Conservation (phyloP, 2,888 invertebrate species). For the Priocnemis perturbator region DNA sequence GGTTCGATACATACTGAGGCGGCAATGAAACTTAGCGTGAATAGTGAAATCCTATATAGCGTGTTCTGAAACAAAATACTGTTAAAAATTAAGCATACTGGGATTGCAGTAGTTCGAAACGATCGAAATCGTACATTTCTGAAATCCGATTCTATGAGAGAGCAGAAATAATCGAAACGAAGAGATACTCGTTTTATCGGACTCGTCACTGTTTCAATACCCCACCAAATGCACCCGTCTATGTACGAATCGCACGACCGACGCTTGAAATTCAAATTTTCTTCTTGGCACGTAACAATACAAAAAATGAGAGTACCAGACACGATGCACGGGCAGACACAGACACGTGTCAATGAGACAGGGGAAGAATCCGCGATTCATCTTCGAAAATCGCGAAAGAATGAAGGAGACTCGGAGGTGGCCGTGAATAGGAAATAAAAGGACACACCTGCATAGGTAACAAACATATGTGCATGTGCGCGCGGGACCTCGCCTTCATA, state of each 20-base stretch:
- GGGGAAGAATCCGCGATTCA: conserved; percentile 3
- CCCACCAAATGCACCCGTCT: neutral
- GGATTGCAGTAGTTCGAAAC: too few relatives aligned
- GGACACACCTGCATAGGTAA: too few relatives aligned
- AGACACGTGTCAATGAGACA: conserved; percentile 23
- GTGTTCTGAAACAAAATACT: too few relatives aligned
- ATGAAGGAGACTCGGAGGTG: neutral
- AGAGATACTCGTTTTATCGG: too few relatives aligned
- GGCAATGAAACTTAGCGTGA: neutral
- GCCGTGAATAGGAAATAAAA: too few relatives aligned
- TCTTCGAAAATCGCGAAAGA: conserved; percentile 1
- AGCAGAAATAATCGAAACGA: too few relatives aligned
- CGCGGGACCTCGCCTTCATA: too few relatives aligned
- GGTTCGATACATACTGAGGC: neutral
- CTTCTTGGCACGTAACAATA: neutral
- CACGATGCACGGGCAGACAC: neutral
- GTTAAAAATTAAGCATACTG: too few relatives aligned
- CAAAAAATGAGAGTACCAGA: neutral
- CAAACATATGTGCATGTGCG: neutral
- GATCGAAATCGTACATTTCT: too few relatives aligned
- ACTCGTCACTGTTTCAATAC: too few relatives aligned
- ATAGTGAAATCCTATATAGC: too few relatives aligned
- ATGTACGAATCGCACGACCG: neutral
- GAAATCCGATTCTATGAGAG: too few relatives aligned
- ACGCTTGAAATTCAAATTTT: neutral